These are phyloP conservation scores for Galaxias olidus DNA, from an alignment of 2,797 vertebrate species.

Conservation along the genomic window DNA sequence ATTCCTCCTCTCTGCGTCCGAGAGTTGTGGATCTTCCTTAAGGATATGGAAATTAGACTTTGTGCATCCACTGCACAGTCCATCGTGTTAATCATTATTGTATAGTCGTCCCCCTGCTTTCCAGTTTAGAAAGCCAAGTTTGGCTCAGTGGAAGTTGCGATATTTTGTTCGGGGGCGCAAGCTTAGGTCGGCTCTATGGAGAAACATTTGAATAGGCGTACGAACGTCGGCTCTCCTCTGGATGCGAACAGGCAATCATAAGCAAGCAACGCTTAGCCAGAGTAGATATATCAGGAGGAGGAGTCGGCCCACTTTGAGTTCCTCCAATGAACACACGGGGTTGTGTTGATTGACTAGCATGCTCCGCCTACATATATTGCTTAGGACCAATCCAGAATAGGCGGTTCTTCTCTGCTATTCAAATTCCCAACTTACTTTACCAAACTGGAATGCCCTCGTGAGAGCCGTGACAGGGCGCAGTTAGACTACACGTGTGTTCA, in stretches of 20 bases:
- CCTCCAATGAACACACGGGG: constrained; percentile 57
- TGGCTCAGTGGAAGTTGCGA: constrained; percentile 50
- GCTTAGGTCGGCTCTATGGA: constrained; percentile 67
- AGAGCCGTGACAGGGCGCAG: constrained; percentile 32
- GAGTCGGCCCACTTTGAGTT: constrained; percentile 47
- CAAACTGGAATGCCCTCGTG: constrained; percentile 74
- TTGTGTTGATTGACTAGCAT: constrained; percentile 56
- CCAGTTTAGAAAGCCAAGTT: constrained; percentile 40
- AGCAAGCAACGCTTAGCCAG: constrained; percentile 64
- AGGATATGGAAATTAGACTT: constrained; percentile 91
- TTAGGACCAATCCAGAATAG: constrained; percentile 70
- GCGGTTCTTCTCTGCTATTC: constrained; percentile 87
- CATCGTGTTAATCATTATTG: constrained; percentile 78
- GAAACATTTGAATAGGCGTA: constrained; percentile 64
- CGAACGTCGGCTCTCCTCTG: constrained; percentile 33
- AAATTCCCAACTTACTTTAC: constrained; percentile 77
- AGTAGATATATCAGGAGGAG: constrained; percentile 69
- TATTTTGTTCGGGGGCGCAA: constrained; percentile 59
- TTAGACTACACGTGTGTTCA: not conserved
- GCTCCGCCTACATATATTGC: constrained; percentile 38
- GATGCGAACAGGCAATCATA: constrained; percentile 74
- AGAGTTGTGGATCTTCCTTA: constrained; percentile 97
- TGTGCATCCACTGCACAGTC: constrained; percentile 93
- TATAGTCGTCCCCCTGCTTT: constrained; percentile 41
- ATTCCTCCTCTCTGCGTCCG: constrained; percentile 93